Percentiles rank a stretch among this genome's conserved stretches.
Evolutionary conservation across 1,140 invertebrate species (phyloP).

Genomic region (Portunus trituberculatus): DNA sequence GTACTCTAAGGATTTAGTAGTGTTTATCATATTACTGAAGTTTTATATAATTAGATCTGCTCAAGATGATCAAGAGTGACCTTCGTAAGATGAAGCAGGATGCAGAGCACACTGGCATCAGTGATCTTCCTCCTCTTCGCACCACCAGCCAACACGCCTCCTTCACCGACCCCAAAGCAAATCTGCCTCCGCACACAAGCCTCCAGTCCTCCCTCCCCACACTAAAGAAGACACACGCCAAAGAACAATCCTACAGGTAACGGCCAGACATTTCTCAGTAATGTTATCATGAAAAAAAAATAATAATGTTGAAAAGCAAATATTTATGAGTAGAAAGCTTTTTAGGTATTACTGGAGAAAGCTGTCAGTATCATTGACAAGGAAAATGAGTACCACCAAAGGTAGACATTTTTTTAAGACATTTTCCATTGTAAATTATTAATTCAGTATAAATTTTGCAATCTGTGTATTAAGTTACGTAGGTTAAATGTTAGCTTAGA

Average conservation of each 20-base stretch:
- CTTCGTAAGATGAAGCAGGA: constrained; percentile 44
- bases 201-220: not conserved
- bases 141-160: not conserved
- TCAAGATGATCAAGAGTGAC: constrained; percentile 65
- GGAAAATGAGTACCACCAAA: no score
- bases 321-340: not conserved
- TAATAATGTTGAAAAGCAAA: not conserved
- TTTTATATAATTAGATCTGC: constrained; percentile 42
- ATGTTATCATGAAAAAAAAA: no score
- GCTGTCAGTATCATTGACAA: not conserved
- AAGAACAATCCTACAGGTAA: not conserved
- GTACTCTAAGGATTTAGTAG: no score
- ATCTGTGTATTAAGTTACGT: no score
- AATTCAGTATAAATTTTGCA: no score
- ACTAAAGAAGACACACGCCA: not conserved
- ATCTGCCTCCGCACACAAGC: no score
- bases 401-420: not conserved
- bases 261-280: not conserved
- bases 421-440: not conserved
- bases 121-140: not conserved
- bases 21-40: no score
- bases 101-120: not conserved
- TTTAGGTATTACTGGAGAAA: not conserved
- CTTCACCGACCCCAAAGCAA: not conserved
- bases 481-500: no score